Evolutionary conservation across 2,888 invertebrate species (phyloP).

Genomic region (Dasysyrphus albostriatus): DNA sequence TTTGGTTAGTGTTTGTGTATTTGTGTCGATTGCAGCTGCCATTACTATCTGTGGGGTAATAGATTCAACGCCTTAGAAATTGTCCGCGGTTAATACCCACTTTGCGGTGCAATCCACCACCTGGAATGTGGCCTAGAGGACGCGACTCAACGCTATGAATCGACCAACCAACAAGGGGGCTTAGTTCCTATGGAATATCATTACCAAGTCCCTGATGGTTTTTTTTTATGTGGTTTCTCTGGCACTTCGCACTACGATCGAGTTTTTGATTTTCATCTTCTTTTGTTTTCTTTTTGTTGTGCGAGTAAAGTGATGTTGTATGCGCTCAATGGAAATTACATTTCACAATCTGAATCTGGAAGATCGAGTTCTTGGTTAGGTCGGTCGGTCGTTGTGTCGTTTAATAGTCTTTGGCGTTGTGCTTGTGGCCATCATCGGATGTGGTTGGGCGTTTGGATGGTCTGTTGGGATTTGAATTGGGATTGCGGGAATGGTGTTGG

Average conservation of each 20-base stretch:
- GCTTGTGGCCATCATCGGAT: constrained; percentile 47
- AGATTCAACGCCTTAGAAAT: constrained; percentile 74
- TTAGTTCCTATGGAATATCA: constrained; percentile 48
- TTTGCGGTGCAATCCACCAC: constrained; percentile 25
- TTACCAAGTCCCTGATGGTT: constrained; percentile 56
- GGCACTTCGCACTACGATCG: constrained; percentile 64
- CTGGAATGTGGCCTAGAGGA: constrained; percentile 61
- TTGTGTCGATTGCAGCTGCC: constrained; percentile 61
- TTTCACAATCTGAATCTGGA: constrained; percentile 70
- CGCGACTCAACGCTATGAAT: background rate
- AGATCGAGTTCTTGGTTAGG: constrained; percentile 68
- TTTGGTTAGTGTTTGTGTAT: constrained; percentile 13
- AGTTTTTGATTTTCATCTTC: constrained; percentile 46
- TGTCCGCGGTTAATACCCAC: constrained; percentile 64
- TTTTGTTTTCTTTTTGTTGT: background rate
- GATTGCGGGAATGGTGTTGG: background rate
- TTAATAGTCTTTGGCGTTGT: constrained; percentile 37
- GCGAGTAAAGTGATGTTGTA: constrained; percentile 16
- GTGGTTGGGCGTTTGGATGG: constrained; percentile 68
- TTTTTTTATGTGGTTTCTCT: constrained; percentile 56
- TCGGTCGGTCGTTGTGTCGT: constrained; percentile 9
- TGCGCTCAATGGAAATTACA: constrained; percentile 65
- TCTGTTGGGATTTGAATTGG: constrained; percentile 5
- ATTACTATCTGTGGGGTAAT: constrained; percentile 68
- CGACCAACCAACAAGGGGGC: background rate